These are phyloP conservation scores for Galerucella calmariensis DNA, from an alignment of 2,888 invertebrate species.

Conservation along the genomic window DNA sequence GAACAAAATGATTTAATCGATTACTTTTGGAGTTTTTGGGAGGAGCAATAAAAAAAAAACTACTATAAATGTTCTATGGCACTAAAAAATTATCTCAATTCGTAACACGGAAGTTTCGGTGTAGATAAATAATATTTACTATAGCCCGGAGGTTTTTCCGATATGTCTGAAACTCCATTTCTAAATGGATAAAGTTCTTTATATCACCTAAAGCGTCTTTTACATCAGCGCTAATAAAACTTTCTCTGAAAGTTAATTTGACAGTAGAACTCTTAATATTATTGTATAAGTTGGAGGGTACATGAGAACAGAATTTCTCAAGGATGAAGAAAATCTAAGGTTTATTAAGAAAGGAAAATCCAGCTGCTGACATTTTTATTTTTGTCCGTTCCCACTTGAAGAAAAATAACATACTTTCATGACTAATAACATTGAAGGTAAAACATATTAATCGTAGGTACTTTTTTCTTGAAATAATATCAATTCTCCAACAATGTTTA, in stretches of 20 bases:
- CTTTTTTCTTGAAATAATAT: too few species aligned
- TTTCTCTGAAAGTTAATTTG: constrained; percentile 35
- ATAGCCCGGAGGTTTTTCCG: constrained; percentile 40
- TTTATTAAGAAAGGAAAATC: constrained; percentile 6
- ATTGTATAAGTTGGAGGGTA: constrained; percentile 8
- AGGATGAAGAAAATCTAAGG: not conserved
- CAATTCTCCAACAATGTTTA: too few species aligned
- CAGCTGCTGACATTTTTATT: not conserved
- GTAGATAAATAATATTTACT: constrained; percentile 22
- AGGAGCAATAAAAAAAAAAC: too few species aligned
- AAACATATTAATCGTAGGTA: too few species aligned
- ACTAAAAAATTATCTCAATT: not conserved
- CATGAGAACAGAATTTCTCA: not conserved
- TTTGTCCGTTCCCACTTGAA: too few species aligned
- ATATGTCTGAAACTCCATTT: constrained; percentile 40
- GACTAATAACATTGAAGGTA: too few species aligned
- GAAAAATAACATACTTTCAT: too few species aligned
- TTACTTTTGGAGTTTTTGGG: too few species aligned
- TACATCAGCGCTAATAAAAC: constrained; percentile 44
- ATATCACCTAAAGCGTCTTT: constrained; percentile 40
- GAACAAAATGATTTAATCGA: too few species aligned
- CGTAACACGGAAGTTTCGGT: constrained; percentile 2
- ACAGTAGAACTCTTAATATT: constrained; percentile 27
- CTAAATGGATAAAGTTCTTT: constrained; percentile 44
- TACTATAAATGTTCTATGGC: not conserved